phyloP scores from a whole-genome alignment of 1,140 invertebrate genomes.

The Leptonema lineaticorne region DNA sequence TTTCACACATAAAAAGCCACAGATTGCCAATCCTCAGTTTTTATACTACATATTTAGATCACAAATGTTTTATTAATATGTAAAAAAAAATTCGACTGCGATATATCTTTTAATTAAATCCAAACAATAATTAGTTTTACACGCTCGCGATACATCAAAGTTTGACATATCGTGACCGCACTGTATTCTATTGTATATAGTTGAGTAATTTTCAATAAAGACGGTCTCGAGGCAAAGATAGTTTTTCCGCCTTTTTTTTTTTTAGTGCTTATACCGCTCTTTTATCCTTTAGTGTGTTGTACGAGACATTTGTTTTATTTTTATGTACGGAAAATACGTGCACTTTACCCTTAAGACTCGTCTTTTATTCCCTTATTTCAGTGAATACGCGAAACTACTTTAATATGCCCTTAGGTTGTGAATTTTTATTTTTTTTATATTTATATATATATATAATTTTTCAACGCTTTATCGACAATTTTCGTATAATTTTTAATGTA shows the following conservation, averaged over 20 bases:
- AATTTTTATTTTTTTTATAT: not conserved
- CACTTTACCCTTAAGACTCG: not conserved
- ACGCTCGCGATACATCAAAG: too few relatives aligned
- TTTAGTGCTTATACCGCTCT: not conserved
- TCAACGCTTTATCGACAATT: too few relatives aligned
- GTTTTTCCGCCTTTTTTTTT: not conserved
- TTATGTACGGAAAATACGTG: slow-evolving; percentile 25
- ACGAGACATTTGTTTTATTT: slow-evolving; percentile 15
- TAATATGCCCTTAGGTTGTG: not conserved
- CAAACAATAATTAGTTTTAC: too few relatives aligned
- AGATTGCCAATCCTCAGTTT: too few relatives aligned
- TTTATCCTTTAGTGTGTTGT: slow-evolving; percentile 1
- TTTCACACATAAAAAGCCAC: too few relatives aligned
- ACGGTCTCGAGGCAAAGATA: too few relatives aligned
- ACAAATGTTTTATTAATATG: too few relatives aligned
- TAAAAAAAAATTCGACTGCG: too few relatives aligned
- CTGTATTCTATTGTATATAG: not conserved
- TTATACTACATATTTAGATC: too few relatives aligned
- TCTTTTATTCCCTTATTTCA: slow-evolving; percentile 12
- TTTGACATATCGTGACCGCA: not conserved
- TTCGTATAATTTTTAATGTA: too few relatives aligned
- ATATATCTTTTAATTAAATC: too few relatives aligned
- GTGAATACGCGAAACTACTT: not conserved
- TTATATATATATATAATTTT: too few relatives aligned
- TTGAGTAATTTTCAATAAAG: not conserved